Conservation (phyloP, 1,140 invertebrate species). For the Reticulitermes speratus region DNA sequence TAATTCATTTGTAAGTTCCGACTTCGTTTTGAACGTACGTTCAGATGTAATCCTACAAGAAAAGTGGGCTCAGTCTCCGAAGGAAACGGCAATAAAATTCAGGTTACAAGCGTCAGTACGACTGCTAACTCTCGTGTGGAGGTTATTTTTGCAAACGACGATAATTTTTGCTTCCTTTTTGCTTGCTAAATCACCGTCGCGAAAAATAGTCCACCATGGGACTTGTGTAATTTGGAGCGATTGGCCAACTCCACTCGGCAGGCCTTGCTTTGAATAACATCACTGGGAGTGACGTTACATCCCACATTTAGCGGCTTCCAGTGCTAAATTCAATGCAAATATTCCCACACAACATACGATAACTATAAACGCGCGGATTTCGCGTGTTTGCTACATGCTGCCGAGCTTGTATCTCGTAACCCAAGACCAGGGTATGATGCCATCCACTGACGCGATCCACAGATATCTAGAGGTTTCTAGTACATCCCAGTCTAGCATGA, state of each 20-base stretch:
- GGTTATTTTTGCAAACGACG: neutral
- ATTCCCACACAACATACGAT: neutral
- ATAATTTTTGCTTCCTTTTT: neutral
- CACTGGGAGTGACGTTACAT: neutral
- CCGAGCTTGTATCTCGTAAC: neutral
- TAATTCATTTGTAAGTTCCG: no score
- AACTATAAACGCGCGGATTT: constrained; percentile 3
- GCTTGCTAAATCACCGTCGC: constrained; percentile 13
- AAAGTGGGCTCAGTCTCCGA: no score
- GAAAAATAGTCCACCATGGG: constrained; percentile 10
- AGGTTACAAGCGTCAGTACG: neutral
- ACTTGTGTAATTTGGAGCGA: constrained; percentile 15
- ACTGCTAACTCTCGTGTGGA: neutral
- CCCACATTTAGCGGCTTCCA: neutral
- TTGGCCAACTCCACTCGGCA: neutral
- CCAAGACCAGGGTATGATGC: neutral
- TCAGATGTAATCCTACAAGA: no score
- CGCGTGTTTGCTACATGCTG: neutral
- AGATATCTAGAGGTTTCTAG: neutral
- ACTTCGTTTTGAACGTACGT: no score
- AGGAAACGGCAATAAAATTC: neutral
- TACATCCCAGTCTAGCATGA: no score
- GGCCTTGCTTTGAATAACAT: neutral
- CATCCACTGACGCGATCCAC: neutral
- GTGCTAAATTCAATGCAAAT: constrained; percentile 13